Evolutionary conservation across 2,797 vertebrate species (phyloP).

Genomic region (Zalophus californianus): DNA sequence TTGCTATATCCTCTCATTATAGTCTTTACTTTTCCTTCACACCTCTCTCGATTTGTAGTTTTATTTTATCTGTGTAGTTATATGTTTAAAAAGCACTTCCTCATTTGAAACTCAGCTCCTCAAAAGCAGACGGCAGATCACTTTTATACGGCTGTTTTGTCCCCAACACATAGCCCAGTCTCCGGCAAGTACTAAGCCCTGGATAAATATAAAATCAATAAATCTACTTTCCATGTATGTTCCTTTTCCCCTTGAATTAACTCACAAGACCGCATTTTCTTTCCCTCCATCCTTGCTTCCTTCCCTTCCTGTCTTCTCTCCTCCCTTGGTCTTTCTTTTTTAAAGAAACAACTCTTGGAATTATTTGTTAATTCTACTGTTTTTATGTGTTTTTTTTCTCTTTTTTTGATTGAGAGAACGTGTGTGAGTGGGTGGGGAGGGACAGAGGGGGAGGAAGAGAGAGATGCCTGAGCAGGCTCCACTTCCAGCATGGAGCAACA

Average conservation of each 20-base stretch:
- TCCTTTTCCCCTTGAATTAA: background rate
- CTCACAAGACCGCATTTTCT: background rate
- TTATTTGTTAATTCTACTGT: background rate
- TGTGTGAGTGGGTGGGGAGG: background rate
- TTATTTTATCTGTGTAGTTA: background rate
- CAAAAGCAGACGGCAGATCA: background rate
- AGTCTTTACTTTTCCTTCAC: background rate
- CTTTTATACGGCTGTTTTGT: background rate
- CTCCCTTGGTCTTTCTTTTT: background rate
- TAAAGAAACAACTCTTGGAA: background rate
- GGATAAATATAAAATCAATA: background rate
- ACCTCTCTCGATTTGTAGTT: background rate
- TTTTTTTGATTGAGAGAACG: background rate
- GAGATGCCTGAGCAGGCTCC: background rate
- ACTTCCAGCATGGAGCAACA: background rate
- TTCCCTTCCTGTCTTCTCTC: background rate
- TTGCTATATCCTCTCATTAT: background rate
- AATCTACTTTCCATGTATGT: background rate
- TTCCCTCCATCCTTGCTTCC: background rate
- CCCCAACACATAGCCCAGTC: background rate
- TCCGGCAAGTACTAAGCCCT: background rate
- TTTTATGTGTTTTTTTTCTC: background rate
- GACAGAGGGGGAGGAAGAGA: background rate
- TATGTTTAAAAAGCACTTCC: background rate
- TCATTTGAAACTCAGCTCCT: background rate